phyloP scores from a whole-genome alignment of 2,888 invertebrate genomes.

The Drosophila mimetica region DNA sequence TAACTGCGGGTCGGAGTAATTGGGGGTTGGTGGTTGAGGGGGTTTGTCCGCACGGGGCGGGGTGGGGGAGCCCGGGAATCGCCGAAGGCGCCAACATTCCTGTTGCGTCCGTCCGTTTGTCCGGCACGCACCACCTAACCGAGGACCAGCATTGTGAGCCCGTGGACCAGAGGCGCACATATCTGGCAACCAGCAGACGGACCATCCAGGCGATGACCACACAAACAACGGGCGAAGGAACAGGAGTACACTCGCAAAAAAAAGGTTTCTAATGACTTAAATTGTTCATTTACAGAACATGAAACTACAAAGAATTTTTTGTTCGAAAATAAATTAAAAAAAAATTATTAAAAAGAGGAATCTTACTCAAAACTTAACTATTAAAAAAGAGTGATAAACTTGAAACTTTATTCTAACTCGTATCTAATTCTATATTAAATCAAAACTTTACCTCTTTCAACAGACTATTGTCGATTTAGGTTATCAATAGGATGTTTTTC shows the following conservation, averaged over 20 bases:
- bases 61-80: slow-evolving; percentile 3
- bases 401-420: no score
- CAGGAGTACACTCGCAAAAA: slow-evolving; percentile 14
- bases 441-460: no score
- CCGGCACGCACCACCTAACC: slow-evolving; percentile 63
- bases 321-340: neutral
- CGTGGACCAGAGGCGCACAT: slow-evolving; percentile 36
- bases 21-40: neutral
- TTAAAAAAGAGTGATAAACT: no score
- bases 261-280: no score
- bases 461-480: no score
- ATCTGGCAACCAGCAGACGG: slow-evolving; percentile 36
- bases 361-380: no score
- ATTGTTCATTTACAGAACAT: neutral
- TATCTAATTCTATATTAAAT: no score
- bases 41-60: neutral
- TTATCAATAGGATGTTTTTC: no score
- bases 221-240: slow-evolving; percentile 43
- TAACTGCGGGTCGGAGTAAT: slow-evolving; percentile 37
- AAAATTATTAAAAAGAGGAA: neutral
- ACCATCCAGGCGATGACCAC: slow-evolving; percentile 33
- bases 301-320: neutral
- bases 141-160: slow-evolving; percentile 5
- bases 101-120: slow-evolving; percentile 56
- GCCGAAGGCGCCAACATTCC: slow-evolving; percentile 65